Evolutionary conservation across 2,888 invertebrate genomes (phyloP), one percentile per base, ranked within the genome.

Genomic region (Aquatica leii): DNA sequence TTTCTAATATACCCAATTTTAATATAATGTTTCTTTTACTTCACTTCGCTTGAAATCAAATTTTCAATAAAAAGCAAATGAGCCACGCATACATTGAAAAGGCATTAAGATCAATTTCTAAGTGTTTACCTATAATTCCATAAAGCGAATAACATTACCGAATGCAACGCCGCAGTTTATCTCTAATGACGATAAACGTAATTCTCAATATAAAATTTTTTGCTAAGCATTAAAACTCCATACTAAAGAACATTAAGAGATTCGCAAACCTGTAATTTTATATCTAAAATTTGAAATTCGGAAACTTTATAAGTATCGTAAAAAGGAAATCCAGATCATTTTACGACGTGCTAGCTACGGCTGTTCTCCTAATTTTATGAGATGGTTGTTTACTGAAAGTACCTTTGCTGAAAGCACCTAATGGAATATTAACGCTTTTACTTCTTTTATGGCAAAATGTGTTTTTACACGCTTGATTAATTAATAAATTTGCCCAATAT

Each of bases 291-390:
- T 63, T 63, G 54, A 63, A 63, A 63, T 63, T 63, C 63, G 63
- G 54, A 62, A 63, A 63, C 63, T 63, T 63, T 63, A 63, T 63
- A 63, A 59, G 63, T 63, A 63, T 63, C 63, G 63, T 63, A 63
- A 63, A 62, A 63, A 63, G 63, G 63, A 63, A 63, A 63, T 63
- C 63, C 63, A 59, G 63, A 59, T 63, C 63, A 63, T 59, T 63
- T 63, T 63, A 63, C 63, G 63, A 63, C 59, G 63, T 63, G 63
- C 63, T 63, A 63, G 63, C 63, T 63, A 63, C 59, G 58, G 63
- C 63, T 59, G 63, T 63, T 63, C 55, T 63, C 54, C 63, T 63
- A 63, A 63, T 63, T 63, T 63, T 63, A 63, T 50, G 63, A 62
- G 58, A 62, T 62, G 51, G 59, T 58, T 58, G 62, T 62, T 62